phyloP scores from a whole-genome alignment of 2,113 vertebrate genomes.

The Trogon surrucura region DNA sequence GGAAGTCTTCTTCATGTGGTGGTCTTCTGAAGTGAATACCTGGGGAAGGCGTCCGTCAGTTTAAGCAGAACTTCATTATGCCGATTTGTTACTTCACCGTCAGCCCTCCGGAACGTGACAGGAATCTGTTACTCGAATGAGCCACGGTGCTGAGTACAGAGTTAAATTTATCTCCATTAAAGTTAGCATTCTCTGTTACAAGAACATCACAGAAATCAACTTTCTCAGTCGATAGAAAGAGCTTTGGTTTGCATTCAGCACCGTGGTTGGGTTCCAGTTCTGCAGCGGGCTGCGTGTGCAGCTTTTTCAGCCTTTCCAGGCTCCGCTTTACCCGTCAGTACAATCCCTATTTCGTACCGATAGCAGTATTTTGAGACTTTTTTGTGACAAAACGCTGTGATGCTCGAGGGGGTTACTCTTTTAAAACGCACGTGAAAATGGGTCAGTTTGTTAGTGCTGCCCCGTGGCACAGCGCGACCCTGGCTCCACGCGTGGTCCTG shows the following conservation, averaged over 20 bases:
- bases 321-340: neutral
- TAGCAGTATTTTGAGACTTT: neutral
- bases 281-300: neutral
- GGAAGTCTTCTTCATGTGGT: neutral
- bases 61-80: conserved; percentile 4
- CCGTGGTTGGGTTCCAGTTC: neutral
- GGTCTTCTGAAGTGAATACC: neutral
- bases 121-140: conserved; percentile 1
- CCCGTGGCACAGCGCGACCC: neutral
- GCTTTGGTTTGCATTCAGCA: neutral
- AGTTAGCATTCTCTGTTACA: neutral
- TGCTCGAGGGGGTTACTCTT: neutral
- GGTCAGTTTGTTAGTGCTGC: neutral
- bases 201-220: neutral
- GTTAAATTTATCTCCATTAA: conserved; percentile 38
- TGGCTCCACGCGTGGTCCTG: too few species aligned
- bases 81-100: neutral
- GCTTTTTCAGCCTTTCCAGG: neutral
- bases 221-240: neutral
- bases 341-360: neutral
- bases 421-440: neutral
- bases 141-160: neutral
- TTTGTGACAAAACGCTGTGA: neutral
- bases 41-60: neutral
- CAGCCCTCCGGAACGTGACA: neutral